Percentiles rank a stretch among this genome's conserved stretches.
phyloP scores from a whole-genome alignment of 2,888 invertebrate genomes.

The Coleophora flavipennella region DNA sequence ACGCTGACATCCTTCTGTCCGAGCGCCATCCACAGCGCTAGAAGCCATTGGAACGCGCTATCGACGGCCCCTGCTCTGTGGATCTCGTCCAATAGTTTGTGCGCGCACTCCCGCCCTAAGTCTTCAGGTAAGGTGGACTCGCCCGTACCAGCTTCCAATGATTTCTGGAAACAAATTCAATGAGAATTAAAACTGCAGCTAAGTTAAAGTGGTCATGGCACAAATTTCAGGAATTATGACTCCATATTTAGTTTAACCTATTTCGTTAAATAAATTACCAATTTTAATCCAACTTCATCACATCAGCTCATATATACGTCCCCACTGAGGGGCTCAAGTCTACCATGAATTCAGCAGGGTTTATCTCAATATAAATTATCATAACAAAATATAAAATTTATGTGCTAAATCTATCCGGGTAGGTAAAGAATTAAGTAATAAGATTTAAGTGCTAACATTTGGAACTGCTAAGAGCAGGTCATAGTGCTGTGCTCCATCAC shows the following conservation, averaged over 20 bases:
- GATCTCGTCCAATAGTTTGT: conserved; percentile 89
- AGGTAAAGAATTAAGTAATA: conserved; percentile 21
- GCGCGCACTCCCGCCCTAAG: conserved; percentile 86
- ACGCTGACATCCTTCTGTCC: conserved; percentile 96
- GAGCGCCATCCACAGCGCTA: conserved; percentile 93
- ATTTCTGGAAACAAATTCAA: conserved; percentile 41
- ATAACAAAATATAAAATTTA: conserved; percentile 14
- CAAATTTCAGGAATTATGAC: too few species aligned
- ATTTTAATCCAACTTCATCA: too few species aligned
- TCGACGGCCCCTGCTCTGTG: conserved; percentile 93
- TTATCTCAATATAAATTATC: neutral
- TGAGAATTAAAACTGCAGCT: neutral
- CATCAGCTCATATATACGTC: too few species aligned
- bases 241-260: too few species aligned
- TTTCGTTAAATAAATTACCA: too few species aligned
- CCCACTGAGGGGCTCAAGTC: too few species aligned
- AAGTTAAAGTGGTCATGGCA: too few species aligned
- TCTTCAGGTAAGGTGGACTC: conserved; percentile 91
- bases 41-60: conserved; percentile 88
- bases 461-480: conserved; percentile 41
- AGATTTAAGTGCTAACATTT: conserved; percentile 16
- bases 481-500: conserved; percentile 72
- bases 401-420: neutral
- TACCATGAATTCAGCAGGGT: neutral
- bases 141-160: conserved; percentile 50